Base-by-base conservation (phyloP, 2,797 vertebrate genomes). In the Cyprinella venusta region DNA sequence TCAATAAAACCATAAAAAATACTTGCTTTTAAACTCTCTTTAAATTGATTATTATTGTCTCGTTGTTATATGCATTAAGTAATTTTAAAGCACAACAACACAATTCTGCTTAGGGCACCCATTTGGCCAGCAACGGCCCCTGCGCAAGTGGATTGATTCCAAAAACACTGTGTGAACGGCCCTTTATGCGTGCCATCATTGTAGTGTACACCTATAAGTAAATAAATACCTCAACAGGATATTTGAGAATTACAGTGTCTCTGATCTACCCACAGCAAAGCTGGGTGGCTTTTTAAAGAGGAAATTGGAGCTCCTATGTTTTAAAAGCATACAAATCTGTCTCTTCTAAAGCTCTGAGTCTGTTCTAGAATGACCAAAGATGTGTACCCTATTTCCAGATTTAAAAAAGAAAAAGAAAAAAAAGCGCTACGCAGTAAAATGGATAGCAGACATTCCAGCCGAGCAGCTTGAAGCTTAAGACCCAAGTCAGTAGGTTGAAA, bases 241-340 rank as follows among this genome's bases (percentile, higher is more conserved):
- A 75, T 52, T 67, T 40, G 80, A 82, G 30, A 82, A 26, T 82
- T n/a, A 2, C 61, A 38, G 24, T 65, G 45, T 36, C n/a, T 75
- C 30, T 74, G 61, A 75, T 75, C 59, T 65, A 61, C 48, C 68
- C 68, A 61, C 56, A 24, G 42, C 16, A 24, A 33, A 74, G 61
- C 71, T 42, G 8, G 54, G 61, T 54, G 69, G 61, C n/a, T 67
- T 65, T 81, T 65, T 67, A 10, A 48, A 65, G 45, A 21, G 36
- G 71, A 67, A 75, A 76, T 50, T 42, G 33, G 15, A 75, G 80
- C 61, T 54, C 18, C 48, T 21, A 61, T 13, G 19, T 76, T 68
- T 76, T 77, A 83, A 59, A 76, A 69, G 81, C 74, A 67, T 76
- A 83, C 69, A 76, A 83, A 83, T 69, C 81, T 83, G 26, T 30